Evolutionary conservation across 1,140 invertebrate species (phyloP), one percentile per base, ranked within the genome.

Genomic region (Platyscapa corneri): DNA sequence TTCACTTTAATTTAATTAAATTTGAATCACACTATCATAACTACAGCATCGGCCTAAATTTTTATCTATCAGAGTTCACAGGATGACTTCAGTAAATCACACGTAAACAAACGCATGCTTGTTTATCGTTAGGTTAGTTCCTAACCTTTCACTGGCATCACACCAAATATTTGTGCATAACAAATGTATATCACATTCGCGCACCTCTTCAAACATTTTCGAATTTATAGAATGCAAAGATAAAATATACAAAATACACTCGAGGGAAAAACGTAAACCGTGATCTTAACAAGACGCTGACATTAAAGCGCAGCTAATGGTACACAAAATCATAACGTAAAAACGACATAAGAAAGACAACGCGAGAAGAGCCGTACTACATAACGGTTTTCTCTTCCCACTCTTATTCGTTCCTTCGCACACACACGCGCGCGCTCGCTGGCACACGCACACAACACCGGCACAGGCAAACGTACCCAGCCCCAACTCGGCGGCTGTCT

Each of bases 91-190:
- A 32, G 1, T 10, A 37, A 8, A n/a, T 42, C 34, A 23, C 72
- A 83, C 76, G 82, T 84, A 84, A 84, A 84, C 82, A 84, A 84
- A 84, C 82, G 60, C 75, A 84, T 32, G 75, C 60, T 42, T 34
- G 37, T 20, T 14, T 49, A 32, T 76, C 53, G 82, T 83, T 83
- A 83, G 72, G 82, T 84, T 65, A 78, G 70, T 83, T 83, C 37
- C 70, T 83, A 76, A 75, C 70, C 82, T 83, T 60, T 30, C 30
- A 39, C 60, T 23, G 27, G 8, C 60, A 67, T 32, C 10, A 16
- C 53, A 56, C 14, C 32, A 78, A 56, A 78, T 39, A 12, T 23
- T 27, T 32, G 32, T 10, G 46, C 32, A 60, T 7, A 53, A 32
- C 20, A 23, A 27, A 14, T n/a, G n/a, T n/a, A n/a, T 53, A 53